Percentiles rank a stretch among this genome's conserved stretches.
Conservation (phyloP, 2,113 vertebrate species). For the Charadrius vociferus region DNA sequence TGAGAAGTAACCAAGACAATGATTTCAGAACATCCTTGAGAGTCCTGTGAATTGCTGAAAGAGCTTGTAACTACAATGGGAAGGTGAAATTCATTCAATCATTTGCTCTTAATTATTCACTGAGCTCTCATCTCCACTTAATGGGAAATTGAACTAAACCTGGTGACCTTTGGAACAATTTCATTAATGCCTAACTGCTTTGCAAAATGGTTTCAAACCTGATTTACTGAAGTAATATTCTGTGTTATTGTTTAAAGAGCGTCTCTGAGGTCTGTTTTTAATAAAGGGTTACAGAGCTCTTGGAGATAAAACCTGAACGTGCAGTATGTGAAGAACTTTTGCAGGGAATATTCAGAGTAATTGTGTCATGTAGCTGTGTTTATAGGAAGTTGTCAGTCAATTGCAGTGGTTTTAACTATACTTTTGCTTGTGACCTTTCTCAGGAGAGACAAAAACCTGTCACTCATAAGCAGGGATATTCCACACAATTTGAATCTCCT, state of each 20-base stretch:
- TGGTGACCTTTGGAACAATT: conserved; percentile 14
- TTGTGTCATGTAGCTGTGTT: not conserved
- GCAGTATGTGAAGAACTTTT: not conserved
- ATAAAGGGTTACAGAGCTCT: conserved; percentile 1
- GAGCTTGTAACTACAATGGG: not conserved
- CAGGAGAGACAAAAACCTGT: not conserved
- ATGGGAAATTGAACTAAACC: conserved; percentile 15
- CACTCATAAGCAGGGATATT: not conserved
- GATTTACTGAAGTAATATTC: conserved; percentile 64
- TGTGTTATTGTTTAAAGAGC: not conserved
- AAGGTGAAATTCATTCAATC: conserved; percentile 15
- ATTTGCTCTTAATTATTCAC: conserved; percentile 54
- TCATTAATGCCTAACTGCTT: conserved; percentile 27
- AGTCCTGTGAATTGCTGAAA: not conserved
- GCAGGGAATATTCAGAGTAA: not conserved
- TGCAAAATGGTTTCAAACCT: conserved; percentile 42
- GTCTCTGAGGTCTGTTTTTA: conserved; percentile 50
- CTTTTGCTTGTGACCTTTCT: not conserved
- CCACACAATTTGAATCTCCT: not conserved
- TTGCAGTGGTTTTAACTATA: not conserved
- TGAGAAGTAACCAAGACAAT: not conserved
- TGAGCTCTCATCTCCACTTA: conserved; percentile 4
- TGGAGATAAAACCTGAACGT: not conserved
- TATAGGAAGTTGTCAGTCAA: not conserved
- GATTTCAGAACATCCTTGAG: not conserved